A percentile compares a stretch with the other conserved stretches of the same genome.
Conservation (phyloP, 2,888 invertebrate genomes). For the Ischnus inquisitorius region DNA sequence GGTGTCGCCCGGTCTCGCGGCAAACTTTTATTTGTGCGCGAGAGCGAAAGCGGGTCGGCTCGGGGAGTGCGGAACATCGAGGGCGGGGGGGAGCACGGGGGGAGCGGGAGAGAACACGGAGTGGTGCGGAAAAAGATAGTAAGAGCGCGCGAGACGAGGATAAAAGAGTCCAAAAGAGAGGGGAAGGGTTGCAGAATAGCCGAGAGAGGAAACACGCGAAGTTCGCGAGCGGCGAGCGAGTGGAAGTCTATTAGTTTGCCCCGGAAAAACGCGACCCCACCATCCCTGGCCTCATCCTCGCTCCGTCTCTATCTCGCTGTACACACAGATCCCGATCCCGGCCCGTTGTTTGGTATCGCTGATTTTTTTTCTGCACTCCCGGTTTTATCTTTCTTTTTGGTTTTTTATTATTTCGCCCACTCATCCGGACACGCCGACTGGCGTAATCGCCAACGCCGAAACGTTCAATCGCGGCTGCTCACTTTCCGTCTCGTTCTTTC, state of each 20-base stretch:
- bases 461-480: constrained; percentile 67
- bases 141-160: constrained; percentile 69
- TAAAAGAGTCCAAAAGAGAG: constrained; percentile 57
- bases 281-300: constrained; percentile 65
- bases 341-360: constrained; percentile 80
- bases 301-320: constrained; percentile 59
- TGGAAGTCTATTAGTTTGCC: constrained; percentile 84
- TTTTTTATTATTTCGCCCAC: constrained; percentile 71
- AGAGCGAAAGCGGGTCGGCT: constrained; percentile 71
- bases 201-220: constrained; percentile 74
- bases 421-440: constrained; percentile 79
- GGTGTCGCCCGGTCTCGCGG: constrained; percentile 83
- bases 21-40: constrained; percentile 84
- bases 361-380: constrained; percentile 76
- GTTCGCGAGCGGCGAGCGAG: constrained; percentile 76
- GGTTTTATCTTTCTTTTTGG: constrained; percentile 68
- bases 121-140: constrained; percentile 24
- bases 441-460: constrained; percentile 80
- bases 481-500: constrained; percentile 57
- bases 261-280: constrained; percentile 82
- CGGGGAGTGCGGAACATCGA: constrained; percentile 58
- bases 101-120: constrained; percentile 45
- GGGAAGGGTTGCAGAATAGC: constrained; percentile 59
- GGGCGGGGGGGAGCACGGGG: constrained; percentile 52
- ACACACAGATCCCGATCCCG: constrained; percentile 65